Base-by-base conservation (phyloP, 2,888 invertebrate genomes). In the Stomorhina lunata region DNA sequence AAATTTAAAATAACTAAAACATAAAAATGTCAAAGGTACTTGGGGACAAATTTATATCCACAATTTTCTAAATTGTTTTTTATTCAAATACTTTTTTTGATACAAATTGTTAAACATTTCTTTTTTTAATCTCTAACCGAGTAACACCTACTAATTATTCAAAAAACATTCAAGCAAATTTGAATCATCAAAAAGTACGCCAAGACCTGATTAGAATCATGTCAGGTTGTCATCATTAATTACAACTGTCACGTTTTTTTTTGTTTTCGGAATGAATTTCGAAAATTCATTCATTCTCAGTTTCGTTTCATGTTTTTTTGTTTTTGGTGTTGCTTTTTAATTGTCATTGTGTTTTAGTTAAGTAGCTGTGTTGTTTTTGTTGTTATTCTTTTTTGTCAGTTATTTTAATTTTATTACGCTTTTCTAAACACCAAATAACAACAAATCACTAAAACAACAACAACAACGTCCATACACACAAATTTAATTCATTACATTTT, bases 161-260 rank as follows among this genome's bases (percentile, higher is more conserved):
- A 40, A 2, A 29, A n/a, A n/a, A n/a, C n/a, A n/a, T n/a, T n/a
- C n/a, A n/a, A n/a, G n/a, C n/a, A n/a, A n/a, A n/a, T n/a, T n/a
- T n/a, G n/a, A n/a, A n/a, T n/a, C n/a, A n/a, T n/a, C n/a, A n/a
- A 75, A 66, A 76, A 66, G 48, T 57, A n/a, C n/a, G n/a, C n/a
- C n/a, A n/a, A 15, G 48, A 34, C 27, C 25, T 66, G 77, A 77
- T 69, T 77, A 32, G 53, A 77, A 40, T 77, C 25, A 53, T 22
- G 22, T 17, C 15, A 50, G 40, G n/a, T 63, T 68, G 68, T 48
- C 57, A 63, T 65, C 63, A 69, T 61, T 66, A 77, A 69, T 69
- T 55, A 53, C 40, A 76, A 40, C 50, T 75, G 48, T 69, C 80
- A 80, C 12, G 66, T 40, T 65, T 22, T 29, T 15, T n/a, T 22